Conservation (phyloP, 2,797 vertebrate species). For the Darevskia nairensis region DNA sequence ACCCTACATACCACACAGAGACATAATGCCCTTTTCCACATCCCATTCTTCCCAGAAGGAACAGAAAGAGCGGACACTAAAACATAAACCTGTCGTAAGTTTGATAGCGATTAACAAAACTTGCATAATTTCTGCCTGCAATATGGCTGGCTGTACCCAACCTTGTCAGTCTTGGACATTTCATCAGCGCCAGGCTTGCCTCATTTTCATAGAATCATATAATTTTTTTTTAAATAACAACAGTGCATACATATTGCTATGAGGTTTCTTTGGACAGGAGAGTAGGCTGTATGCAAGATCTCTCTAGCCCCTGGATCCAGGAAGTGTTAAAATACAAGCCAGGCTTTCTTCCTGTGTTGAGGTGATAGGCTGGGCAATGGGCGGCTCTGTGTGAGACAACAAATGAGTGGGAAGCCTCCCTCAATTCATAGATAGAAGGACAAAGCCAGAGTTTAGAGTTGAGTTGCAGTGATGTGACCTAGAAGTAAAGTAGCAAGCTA, state of each 20-base stretch:
- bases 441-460: too few species aligned
- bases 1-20: not conserved
- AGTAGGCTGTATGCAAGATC: too few species aligned
- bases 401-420: too few species aligned
- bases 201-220: slow-evolving; percentile 5
- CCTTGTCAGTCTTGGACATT: slow-evolving; percentile 31
- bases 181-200: slow-evolving; percentile 52
- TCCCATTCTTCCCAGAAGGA: not conserved
- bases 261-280: too few species aligned
- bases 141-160: slow-evolving; percentile 13
- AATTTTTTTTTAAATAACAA: slow-evolving; percentile 49
- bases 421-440: too few species aligned
- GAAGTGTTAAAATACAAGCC: too few species aligned
- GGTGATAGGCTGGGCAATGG: too few species aligned
- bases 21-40: not conserved
- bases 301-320: too few species aligned
- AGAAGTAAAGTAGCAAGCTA: too few species aligned
- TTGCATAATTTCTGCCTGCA: slow-evolving; percentile 46
- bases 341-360: too few species aligned
- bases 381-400: too few species aligned
- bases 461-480: too few species aligned
- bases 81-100: not conserved
- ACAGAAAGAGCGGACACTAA: not conserved
- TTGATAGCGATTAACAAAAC: not conserved
- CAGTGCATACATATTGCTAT: slow-evolving; percentile 61